phyloP scores from a whole-genome alignment of 2,113 vertebrate genomes.

The Paratilapia polleni region DNA sequence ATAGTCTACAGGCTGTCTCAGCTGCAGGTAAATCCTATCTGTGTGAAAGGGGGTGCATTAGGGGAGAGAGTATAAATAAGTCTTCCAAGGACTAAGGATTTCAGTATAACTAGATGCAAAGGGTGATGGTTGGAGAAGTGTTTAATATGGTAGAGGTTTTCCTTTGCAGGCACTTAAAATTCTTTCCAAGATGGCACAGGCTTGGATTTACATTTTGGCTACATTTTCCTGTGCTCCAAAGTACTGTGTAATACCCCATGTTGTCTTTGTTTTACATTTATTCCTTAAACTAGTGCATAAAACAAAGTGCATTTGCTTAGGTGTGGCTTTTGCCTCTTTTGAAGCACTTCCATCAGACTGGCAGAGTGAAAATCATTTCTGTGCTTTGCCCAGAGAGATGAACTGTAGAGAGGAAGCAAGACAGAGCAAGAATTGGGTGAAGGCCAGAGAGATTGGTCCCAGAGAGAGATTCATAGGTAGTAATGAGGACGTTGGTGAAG shows the following conservation, averaged over 20 bases:
- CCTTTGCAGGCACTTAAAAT: constrained; percentile 1
- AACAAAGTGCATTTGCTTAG: constrained; percentile 23
- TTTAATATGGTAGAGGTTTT: constrained; percentile 42
- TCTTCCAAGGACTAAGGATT: constrained; percentile 66
- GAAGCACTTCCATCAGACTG: constrained; percentile 46
- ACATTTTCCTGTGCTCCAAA: constrained; percentile 3
- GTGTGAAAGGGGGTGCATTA: constrained; percentile 32
- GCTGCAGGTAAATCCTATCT: constrained; percentile 81
- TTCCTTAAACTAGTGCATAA: neutral
- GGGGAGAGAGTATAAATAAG: constrained; percentile 62
- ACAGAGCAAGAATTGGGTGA: constrained; percentile 2
- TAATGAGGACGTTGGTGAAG: constrained; percentile 70
- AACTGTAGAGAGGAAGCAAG: constrained; percentile 7
- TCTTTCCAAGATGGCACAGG: constrained; percentile 5
- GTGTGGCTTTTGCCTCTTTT: constrained; percentile 40
- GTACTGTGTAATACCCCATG: neutral
- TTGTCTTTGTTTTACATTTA: constrained; percentile 35
- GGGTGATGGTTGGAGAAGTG: constrained; percentile 12
- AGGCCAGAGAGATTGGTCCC: constrained; percentile 58
- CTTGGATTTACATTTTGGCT: constrained; percentile 29
- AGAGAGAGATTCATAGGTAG: constrained; percentile 70
- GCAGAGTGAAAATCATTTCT: constrained; percentile 40
- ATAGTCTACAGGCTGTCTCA: constrained; percentile 81
- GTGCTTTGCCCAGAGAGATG: constrained; percentile 28
- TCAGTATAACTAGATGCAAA: constrained; percentile 63